Conservation (phyloP, 2,797 vertebrate genomes). For the Alectoris magna region DNA sequence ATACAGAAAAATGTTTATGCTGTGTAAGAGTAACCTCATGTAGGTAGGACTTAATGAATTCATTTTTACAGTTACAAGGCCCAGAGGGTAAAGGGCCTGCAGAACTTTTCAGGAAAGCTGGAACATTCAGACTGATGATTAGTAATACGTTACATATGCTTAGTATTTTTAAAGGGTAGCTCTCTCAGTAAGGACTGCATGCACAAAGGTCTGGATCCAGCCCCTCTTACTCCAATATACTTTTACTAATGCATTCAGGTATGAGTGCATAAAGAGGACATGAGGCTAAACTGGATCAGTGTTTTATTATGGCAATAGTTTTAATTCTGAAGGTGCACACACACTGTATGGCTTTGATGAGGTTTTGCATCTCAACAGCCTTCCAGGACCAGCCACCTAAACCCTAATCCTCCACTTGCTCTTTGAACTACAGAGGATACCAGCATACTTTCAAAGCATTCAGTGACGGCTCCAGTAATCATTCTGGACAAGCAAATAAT, state of each 20-base stretch:
- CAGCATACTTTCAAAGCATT: neutral
- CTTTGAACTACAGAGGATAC: neutral
- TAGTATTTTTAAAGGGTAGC: neutral
- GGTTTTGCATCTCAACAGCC: neutral
- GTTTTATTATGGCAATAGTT: neutral
- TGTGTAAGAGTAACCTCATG: neutral
- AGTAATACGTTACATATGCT: neutral
- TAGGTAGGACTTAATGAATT: neutral
- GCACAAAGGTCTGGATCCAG: neutral
- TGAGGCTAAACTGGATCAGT: neutral
- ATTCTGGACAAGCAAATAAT: neutral
- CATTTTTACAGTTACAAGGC: neutral
- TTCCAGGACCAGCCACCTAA: neutral
- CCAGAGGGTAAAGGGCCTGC: neutral
- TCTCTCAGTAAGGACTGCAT: neutral
- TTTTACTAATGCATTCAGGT: neutral
- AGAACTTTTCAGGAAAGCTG: neutral
- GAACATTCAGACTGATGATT: neutral
- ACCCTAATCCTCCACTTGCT: neutral
- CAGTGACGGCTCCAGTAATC: neutral
- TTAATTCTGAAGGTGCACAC: neutral
- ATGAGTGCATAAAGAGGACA: neutral
- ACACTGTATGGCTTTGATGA: rapidly evolving
- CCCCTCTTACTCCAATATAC: neutral
- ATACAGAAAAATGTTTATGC: neutral